phyloP scores from a whole-genome alignment of 2,113 vertebrate species.

The Chaetorhynchus papuensis region DNA sequence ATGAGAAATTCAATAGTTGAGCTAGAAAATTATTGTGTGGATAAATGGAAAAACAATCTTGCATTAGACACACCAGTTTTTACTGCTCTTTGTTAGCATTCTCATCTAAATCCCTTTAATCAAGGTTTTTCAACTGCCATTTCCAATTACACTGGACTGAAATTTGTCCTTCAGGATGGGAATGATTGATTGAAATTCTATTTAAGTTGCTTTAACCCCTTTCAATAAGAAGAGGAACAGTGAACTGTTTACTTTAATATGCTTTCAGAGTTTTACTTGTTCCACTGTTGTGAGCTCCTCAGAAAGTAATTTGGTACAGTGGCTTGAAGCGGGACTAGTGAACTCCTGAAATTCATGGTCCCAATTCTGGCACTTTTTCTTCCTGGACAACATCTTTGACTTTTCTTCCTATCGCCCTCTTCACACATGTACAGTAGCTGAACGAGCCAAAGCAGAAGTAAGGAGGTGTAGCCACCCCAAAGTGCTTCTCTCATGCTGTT shows the following conservation, averaged over 20 bases:
- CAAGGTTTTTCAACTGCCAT: background rate
- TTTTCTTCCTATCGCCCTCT: background rate
- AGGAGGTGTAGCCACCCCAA: background rate
- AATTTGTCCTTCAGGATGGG: background rate
- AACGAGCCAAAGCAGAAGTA: background rate
- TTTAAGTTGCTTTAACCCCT: background rate
- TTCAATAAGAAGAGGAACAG: background rate
- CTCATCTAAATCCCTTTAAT: background rate
- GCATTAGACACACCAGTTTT: background rate
- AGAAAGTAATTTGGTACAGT: background rate
- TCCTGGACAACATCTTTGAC: background rate
- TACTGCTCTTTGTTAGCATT: background rate
- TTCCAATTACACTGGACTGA: background rate
- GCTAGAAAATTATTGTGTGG: background rate
- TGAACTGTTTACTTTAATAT: background rate
- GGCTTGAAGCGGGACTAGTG: background rate
- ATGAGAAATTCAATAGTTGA: background rate
- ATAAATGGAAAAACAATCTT: background rate
- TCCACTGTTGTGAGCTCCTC: background rate
- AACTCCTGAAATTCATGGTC: background rate
- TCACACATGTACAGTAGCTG: background rate
- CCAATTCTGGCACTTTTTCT: background rate
- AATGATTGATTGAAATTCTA: background rate
- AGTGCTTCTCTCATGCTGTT: background rate
- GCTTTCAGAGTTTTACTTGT: background rate